Conservation (phyloP, 2,797 vertebrate genomes). For the Poecilia picta region DNA sequence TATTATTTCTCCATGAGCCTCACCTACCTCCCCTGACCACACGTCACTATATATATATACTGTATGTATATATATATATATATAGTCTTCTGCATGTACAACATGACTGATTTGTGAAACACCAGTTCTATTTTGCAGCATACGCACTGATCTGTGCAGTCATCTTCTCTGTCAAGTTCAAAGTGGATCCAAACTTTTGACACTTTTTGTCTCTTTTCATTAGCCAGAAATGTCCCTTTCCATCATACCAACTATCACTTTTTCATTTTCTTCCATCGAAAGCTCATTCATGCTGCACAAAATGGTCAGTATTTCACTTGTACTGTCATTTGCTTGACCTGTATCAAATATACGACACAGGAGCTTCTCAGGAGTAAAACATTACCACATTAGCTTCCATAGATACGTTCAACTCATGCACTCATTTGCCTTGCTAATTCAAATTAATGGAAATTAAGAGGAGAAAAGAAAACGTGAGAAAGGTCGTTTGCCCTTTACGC, state of each 20-base stretch:
- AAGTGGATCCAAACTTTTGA: too few species aligned
- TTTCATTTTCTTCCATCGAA: not conserved
- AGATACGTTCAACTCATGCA: conserved; percentile 18
- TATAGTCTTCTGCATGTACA: too few species aligned
- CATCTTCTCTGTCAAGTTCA: too few species aligned
- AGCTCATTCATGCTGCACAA: not conserved
- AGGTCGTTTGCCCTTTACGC: conserved; percentile 54
- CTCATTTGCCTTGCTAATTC: conserved; percentile 60
- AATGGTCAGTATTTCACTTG: not conserved
- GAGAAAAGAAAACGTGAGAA: conserved; percentile 60
- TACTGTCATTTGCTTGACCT: not conserved
- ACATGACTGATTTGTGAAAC: too few species aligned
- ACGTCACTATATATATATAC: too few species aligned
- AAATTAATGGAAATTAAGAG: conserved; percentile 59
- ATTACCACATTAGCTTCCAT: not conserved
- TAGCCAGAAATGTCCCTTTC: not conserved
- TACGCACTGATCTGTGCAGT: not conserved
- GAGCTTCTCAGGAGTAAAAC: not conserved
- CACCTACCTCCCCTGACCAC: too few species aligned
- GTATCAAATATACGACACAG: not conserved
- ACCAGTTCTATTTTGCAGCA: too few species aligned
- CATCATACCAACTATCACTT: too few species aligned
- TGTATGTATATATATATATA: too few species aligned
- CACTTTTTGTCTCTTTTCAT: not conserved
- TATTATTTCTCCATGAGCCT: too few species aligned